phyloP scores from a whole-genome alignment of 2,113 vertebrate species.

The Sturnira hondurensis region DNA sequence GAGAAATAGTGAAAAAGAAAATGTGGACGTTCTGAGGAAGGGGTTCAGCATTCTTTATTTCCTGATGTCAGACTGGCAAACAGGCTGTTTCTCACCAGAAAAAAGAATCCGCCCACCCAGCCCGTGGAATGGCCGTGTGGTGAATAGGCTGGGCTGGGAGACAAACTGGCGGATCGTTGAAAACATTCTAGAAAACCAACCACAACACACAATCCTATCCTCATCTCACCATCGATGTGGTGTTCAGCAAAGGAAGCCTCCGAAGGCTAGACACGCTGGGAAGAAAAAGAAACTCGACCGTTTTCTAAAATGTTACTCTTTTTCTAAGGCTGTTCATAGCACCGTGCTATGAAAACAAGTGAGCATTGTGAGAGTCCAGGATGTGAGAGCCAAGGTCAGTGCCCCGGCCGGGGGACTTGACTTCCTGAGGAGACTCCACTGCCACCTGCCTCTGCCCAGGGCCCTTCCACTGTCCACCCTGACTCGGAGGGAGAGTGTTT shows the following conservation, averaged over 20 bases:
- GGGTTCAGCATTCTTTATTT: background rate
- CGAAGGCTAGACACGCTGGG: background rate
- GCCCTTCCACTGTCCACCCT: background rate
- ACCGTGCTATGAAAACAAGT: background rate
- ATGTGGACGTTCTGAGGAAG: background rate
- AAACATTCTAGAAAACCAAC: background rate
- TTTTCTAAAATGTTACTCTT: background rate
- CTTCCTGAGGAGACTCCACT: conserved; percentile 24
- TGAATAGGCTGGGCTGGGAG: background rate
- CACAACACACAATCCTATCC: background rate
- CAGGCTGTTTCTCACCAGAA: background rate
- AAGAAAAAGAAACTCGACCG: background rate
- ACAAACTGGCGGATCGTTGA: background rate
- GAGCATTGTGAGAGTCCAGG: background rate
- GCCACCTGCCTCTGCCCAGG: background rate
- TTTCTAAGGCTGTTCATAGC: background rate
- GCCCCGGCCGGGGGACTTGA: conserved; percentile 52
- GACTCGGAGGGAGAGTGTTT: background rate
- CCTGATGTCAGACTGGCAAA: background rate
- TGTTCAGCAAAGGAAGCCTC: background rate
- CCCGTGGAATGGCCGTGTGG: background rate
- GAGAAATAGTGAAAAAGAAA: background rate
- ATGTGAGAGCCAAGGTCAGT: background rate
- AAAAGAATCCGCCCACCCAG: background rate
- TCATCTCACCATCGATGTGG: conserved; percentile 53